Conservation (phyloP, 2,113 vertebrate species). For the Anolis sagrei region DNA sequence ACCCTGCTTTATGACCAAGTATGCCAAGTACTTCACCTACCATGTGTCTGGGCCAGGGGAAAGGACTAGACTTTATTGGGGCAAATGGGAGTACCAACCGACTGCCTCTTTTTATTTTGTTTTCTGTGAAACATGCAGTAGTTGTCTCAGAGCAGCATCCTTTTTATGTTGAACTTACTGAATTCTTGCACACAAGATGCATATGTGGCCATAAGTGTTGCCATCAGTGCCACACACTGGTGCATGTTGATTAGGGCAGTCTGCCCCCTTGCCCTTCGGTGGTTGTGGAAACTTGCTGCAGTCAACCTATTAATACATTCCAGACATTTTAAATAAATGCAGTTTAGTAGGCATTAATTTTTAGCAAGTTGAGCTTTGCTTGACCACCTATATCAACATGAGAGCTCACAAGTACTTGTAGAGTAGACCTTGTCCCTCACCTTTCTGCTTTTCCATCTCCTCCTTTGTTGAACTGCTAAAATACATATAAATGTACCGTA, state of each 20-base stretch:
- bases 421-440: too few relatives aligned
- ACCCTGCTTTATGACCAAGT: neutral
- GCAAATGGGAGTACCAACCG: neutral
- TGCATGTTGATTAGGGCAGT: neutral
- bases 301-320: neutral
- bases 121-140: neutral
- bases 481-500: neutral
- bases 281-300: slow-evolving; percentile 11
- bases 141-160: neutral
- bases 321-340: neutral
- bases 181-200: slow-evolving; percentile 10
- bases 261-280: neutral
- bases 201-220: neutral
- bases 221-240: slow-evolving; percentile 18
- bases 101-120: neutral
- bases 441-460: too few relatives aligned
- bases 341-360: too few relatives aligned
- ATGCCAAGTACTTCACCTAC: neutral
- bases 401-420: too few relatives aligned
- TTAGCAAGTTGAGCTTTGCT: neutral
- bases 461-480: neutral
- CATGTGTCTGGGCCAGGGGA: neutral
- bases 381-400: neutral
- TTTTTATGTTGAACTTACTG: neutral
- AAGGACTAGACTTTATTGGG: neutral